phyloP scores from a whole-genome alignment of 2,113 vertebrate genomes.

The Pluvialis apricaria region DNA sequence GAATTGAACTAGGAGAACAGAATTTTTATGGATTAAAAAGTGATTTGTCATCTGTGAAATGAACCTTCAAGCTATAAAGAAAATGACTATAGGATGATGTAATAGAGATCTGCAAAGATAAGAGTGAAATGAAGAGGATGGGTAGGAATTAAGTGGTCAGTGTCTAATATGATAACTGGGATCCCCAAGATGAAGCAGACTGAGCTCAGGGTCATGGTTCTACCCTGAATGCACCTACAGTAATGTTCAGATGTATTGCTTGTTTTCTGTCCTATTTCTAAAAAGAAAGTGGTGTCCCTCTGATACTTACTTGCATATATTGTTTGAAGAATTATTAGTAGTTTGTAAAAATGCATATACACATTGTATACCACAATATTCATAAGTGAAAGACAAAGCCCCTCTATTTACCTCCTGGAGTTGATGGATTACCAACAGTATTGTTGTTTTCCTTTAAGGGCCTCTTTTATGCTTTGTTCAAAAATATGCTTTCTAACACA shows the following conservation, averaged over 20 bases:
- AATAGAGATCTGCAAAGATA: neutral
- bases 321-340: neutral
- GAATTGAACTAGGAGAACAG: neutral
- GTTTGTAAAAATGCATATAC: neutral
- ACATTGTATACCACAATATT: neutral
- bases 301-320: neutral
- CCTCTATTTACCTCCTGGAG: conserved; percentile 78
- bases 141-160: neutral
- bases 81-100: neutral
- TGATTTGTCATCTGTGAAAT: neutral
- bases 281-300: neutral
- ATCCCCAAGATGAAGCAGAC: neutral
- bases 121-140: neutral
- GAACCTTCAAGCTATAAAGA: neutral
- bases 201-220: neutral
- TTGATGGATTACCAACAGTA: conserved; percentile 78
- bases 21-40: neutral
- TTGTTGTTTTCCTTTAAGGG: conserved; percentile 65
- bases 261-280: neutral
- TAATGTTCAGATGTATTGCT: neutral
- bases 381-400: neutral
- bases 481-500: conserved; percentile 80
- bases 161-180: neutral
- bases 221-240: neutral
- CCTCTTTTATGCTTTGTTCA: conserved; percentile 77